phyloP scores from a whole-genome alignment of 2,797 vertebrate genomes.

The Coluber constrictor region DNA sequence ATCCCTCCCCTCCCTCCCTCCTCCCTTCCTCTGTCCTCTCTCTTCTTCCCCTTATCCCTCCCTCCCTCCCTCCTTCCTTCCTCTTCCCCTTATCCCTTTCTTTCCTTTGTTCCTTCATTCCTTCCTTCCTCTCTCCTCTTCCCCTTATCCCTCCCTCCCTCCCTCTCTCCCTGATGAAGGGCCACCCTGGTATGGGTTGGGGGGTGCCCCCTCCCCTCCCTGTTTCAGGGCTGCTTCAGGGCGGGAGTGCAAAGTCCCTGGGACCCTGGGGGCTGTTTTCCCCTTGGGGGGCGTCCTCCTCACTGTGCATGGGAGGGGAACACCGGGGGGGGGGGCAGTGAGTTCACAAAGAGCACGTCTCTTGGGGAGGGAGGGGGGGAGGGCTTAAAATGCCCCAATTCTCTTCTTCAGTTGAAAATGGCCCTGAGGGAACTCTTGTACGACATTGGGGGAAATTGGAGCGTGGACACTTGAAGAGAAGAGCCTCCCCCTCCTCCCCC shows the following conservation, averaged over 20 bases:
- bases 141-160: no score
- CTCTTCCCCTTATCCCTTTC: no score
- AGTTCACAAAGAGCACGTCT: slow-evolving; percentile 26
- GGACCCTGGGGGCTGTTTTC: accelerated
- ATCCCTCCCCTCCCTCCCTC: no score
- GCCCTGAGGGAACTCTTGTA: slow-evolving; percentile 25
- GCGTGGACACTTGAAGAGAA: slow-evolving; percentile 21
- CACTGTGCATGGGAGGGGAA: background rate
- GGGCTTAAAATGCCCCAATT: background rate
- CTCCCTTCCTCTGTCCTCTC: no score
- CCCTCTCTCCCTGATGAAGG: background rate
- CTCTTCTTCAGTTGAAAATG: background rate
- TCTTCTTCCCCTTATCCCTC: no score
- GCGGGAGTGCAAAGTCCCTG: background rate
- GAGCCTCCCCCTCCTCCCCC: background rate
- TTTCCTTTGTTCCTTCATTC: no score
- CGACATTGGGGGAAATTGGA: background rate
- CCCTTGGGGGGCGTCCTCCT: background rate
- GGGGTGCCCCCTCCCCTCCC: background rate
- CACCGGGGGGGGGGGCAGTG: background rate
- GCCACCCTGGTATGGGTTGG: accelerated
- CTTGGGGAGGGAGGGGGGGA: background rate
- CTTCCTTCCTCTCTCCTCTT: no score
- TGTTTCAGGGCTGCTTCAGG: background rate
- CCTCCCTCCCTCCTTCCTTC: no score